These are phyloP conservation scores for Prunella fulvescens DNA, from an alignment of 2,113 vertebrate species.

Conservation along the genomic window DNA sequence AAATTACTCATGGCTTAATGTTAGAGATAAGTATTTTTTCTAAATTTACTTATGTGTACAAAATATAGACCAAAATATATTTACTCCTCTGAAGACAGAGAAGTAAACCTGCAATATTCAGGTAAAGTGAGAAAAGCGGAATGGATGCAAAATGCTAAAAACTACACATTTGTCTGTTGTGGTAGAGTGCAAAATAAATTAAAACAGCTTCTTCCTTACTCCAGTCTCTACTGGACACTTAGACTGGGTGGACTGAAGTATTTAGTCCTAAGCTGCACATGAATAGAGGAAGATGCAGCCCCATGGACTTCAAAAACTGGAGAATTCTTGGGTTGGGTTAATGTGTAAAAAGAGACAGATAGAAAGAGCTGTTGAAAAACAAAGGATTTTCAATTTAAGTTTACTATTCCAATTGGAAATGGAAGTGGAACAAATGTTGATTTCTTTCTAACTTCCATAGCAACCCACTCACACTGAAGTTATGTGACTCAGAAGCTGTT, in stretches of 20 bases:
- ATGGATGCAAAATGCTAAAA: not conserved
- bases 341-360: not conserved
- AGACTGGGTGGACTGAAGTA: not conserved
- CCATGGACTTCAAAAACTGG: not conserved
- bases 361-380: not conserved
- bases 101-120: not conserved
- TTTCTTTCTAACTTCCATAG: conserved; percentile 38
- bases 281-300: not conserved
- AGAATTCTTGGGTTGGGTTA: not conserved
- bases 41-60: not conserved
- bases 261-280: not conserved
- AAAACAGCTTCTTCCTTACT: not conserved
- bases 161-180: not conserved
- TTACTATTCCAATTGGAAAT: conserved; percentile 1
- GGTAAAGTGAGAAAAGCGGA: not conserved
- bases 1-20: not conserved
- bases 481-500: conserved; percentile 23
- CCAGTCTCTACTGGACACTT: not conserved
- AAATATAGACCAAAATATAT: not conserved
- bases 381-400: not conserved
- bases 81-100: not conserved
- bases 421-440: conserved; percentile 6
- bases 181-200: not conserved
- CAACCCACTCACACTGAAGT: conserved; percentile 37
- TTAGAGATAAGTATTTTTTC: not conserved